Conservation (phyloP, 2,113 vertebrate genomes). For the Electrona antarctica region DNA sequence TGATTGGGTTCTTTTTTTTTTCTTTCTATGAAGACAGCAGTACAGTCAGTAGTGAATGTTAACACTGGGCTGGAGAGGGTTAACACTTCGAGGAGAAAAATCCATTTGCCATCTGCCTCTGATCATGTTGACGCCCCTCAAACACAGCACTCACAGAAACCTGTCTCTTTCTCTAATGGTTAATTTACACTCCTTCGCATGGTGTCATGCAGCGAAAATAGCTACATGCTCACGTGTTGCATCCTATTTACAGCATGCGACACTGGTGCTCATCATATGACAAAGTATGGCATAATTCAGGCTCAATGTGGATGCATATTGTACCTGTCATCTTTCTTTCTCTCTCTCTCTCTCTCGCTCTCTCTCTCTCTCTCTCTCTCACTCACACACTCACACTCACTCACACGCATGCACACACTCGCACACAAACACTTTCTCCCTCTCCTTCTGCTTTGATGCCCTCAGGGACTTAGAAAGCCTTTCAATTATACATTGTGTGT, state of each 20-base stretch:
- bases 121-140: slow-evolving; percentile 5
- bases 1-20: too few relatives aligned
- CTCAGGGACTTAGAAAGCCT: slow-evolving; percentile 40
- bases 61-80: too few relatives aligned
- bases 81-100: slow-evolving; percentile 1
- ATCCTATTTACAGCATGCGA: too few relatives aligned
- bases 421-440: background rate
- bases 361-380: slow-evolving; percentile 6
- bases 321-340: background rate
- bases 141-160: background rate
- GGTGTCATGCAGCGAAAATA: too few relatives aligned
- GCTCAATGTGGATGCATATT: too few relatives aligned
- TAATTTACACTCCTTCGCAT: too few relatives aligned
- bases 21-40: too few relatives aligned
- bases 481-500: slow-evolving; percentile 50
- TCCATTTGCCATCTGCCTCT: background rate
- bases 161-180: too few relatives aligned
- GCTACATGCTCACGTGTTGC: too few relatives aligned
- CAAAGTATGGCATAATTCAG: too few relatives aligned
- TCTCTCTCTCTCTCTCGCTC: background rate
- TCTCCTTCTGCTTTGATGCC: slow-evolving; percentile 27
- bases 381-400: background rate
- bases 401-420: background rate
- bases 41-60: background rate
- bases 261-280: too few relatives aligned